Base-by-base conservation (phyloP, 2,888 invertebrate species). In the Leuctra nigra region DNA sequence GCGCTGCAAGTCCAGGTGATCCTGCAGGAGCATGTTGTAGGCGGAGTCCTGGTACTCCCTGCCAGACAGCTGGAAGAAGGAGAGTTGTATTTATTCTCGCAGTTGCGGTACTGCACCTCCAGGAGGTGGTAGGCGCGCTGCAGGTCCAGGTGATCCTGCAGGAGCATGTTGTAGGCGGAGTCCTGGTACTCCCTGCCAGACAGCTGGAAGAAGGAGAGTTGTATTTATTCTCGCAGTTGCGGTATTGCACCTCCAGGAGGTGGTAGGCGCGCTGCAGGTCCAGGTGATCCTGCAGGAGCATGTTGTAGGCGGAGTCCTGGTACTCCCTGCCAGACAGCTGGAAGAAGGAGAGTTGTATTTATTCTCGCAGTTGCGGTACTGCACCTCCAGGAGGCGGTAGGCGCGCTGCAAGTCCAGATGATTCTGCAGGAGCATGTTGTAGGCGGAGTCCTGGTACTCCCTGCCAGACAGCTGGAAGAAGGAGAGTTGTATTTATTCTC, bases 181-280 rank as follows among this genome's bases (percentile, higher is more conserved):
- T 50, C 50, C 33, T 50, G 50, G 22, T 50, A 50, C 22, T 50
- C 50, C 35, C 35, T 50, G 33, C 50, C 33, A 1, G 33, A 18
- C 18, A 50, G 18, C 50, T 50, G 50, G n/a, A 50, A 29, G n/a
- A 24, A 41, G 18, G 29, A 29, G n/a, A n/a, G n/a, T n/a, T n/a
- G n/a, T n/a, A n/a, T n/a, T n/a, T n/a, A 20, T 16, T 33, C 29
- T 50, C 50, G 22, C 50, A 35, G 50, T 50, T 58, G 35, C 46
- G 44, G 22, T 54, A 52, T 23, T 57, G 52, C n/a, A 54, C 48
- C 53, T 62, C 61, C 36, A 62, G 53, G n/a, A 54, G 18, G 25
- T 59, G 62, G 52, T 60, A 60, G 20, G 61, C 54, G 18, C 60
- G 55, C 50, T 62, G 61, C 22, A 63, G 57, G 3, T 62, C 62